phyloP scores from a whole-genome alignment of 2,888 invertebrate species.

The Nymphalis polychloros region DNA sequence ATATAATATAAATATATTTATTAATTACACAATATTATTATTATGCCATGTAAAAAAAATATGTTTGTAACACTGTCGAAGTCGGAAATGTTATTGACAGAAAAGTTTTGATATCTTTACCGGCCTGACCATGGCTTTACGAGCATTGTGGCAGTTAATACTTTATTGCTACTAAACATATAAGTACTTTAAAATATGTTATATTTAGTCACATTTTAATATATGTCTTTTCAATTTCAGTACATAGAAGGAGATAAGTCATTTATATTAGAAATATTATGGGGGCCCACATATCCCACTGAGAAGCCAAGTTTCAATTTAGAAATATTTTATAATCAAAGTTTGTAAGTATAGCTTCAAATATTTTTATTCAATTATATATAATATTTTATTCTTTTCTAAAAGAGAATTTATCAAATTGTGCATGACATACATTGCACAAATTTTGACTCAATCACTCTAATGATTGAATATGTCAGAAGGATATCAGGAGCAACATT shows the following conservation, averaged over 20 bases:
- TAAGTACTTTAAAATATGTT: background rate
- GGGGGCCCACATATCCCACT: slow-evolving; percentile 93
- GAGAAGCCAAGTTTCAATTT: slow-evolving; percentile 90
- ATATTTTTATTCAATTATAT: background rate
- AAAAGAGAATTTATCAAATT: too few relatives aligned
- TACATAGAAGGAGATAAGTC: slow-evolving; percentile 92
- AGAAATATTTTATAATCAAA: slow-evolving; percentile 96
- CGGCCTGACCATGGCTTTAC: too few relatives aligned
- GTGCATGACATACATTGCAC: too few relatives aligned
- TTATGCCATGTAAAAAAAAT: background rate
- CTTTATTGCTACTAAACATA: background rate
- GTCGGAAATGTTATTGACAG: too few relatives aligned
- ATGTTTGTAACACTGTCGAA: too few relatives aligned
- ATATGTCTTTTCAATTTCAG: slow-evolving; percentile 71
- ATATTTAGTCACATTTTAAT: background rate
- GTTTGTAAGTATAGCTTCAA: slow-evolving; percentile 86
- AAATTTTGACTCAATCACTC: too few relatives aligned
- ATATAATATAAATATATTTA: too few relatives aligned
- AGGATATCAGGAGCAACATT: too few relatives aligned
- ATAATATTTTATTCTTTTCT: too few relatives aligned
- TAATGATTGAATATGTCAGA: too few relatives aligned
- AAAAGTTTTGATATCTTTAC: too few relatives aligned
- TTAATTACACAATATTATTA: background rate
- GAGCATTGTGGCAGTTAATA: too few relatives aligned
- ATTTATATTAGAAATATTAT: slow-evolving; percentile 92